Conservation (phyloP, 64 coral and sea anemone species). For the Cladopsammia gracilis region DNA sequence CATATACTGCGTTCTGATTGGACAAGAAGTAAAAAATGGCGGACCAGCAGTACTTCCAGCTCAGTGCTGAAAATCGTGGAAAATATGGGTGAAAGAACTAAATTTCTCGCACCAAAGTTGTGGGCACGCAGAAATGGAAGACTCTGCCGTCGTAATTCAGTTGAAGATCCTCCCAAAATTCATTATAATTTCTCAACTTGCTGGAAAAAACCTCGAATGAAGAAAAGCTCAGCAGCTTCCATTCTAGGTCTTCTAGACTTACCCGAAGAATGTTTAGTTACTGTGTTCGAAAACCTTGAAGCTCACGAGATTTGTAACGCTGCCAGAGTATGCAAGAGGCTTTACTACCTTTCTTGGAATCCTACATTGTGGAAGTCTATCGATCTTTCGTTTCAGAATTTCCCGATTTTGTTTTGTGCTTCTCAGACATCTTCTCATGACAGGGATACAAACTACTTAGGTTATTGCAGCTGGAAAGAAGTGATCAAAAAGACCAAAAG, state of each 20-base stretch:
- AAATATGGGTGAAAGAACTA: neutral
- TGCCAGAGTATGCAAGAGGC: conserved; percentile 41
- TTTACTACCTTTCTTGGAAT: conserved; percentile 52
- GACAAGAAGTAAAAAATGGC: conserved; percentile 31
- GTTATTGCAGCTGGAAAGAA: neutral
- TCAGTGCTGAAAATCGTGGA: neutral
- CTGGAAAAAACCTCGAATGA: neutral
- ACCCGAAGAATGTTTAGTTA: conserved; percentile 64
- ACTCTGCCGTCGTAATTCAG: conserved; percentile 16
- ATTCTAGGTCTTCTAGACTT: conserved; percentile 61
- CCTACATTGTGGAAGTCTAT: conserved; percentile 58
- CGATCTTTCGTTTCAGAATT: conserved; percentile 50
- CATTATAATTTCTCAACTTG: neutral
- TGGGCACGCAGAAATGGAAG: conserved; percentile 70
- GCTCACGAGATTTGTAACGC: conserved; percentile 49
- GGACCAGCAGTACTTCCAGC: neutral
- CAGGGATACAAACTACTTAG: neutral
- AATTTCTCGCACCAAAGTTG: neutral
- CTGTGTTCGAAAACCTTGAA: conserved; percentile 22
- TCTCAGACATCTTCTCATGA: neutral
- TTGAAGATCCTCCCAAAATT: neutral
- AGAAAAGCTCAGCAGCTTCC: neutral
- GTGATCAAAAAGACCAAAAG: conserved; percentile 26
- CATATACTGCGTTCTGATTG: conserved; percentile 5
- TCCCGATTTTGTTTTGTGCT: neutral